phyloP scores from a whole-genome alignment of 2,113 vertebrate species.

The Ochotona curzoniae region DNA sequence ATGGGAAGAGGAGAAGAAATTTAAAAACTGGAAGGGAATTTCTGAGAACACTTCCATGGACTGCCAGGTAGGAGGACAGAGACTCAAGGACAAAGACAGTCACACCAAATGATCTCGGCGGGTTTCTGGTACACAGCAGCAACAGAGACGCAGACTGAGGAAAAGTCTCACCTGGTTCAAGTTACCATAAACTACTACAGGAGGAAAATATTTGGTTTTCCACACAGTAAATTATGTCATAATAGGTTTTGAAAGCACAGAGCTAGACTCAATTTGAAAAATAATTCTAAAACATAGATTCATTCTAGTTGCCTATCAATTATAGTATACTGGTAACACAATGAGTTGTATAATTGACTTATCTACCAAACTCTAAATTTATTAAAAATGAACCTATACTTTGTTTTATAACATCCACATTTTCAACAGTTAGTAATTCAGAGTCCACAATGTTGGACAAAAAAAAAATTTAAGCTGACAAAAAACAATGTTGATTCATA shows the following conservation, averaged over 20 bases:
- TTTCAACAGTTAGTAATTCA: neutral
- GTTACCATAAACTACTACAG: neutral
- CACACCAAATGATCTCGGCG: fast-evolving
- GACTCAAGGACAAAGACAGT: neutral
- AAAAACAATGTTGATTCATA: conserved; percentile 45
- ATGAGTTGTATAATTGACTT: neutral
- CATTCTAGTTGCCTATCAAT: conserved; percentile 2
- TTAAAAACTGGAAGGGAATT: neutral
- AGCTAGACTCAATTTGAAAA: conserved; percentile 49
- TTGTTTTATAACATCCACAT: neutral
- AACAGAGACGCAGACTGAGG: fast-evolving
- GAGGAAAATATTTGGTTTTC: conserved; percentile 2
- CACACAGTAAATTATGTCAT: neutral
- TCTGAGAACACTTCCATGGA: neutral
- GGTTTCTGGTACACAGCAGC: no score
- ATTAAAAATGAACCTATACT: neutral
- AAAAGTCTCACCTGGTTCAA: neutral
- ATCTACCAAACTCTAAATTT: conserved; percentile 15
- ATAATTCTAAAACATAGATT: conserved; percentile 14
- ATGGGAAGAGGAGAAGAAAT: neutral
- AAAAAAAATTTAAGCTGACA: neutral
- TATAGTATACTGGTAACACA: neutral
- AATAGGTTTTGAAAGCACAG: conserved; percentile 32
- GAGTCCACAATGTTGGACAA: neutral
- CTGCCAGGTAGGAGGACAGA: neutral